Conservation (phyloP, 2,888 invertebrate genomes). For the Eupithecia tripunctaria region DNA sequence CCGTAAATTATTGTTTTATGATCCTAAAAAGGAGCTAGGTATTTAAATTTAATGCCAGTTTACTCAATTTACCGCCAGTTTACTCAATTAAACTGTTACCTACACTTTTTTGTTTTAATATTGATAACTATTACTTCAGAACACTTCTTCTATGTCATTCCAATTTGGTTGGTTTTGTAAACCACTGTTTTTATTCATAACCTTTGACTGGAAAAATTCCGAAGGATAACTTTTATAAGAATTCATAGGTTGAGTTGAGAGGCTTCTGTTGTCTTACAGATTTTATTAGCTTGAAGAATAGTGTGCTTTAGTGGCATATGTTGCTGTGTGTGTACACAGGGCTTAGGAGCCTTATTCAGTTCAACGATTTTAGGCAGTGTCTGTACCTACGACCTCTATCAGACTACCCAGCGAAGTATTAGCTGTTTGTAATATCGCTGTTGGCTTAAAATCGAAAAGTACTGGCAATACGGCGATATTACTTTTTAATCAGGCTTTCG, state of each 20-base stretch:
- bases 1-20: no score
- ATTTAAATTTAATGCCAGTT: no score
- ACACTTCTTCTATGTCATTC: no score
- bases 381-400: not conserved
- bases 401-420: not conserved
- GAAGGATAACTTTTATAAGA: not conserved
- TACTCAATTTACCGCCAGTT: no score
- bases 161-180: not conserved
- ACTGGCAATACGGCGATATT: constrained; percentile 10
- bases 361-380: not conserved
- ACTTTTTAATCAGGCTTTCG: constrained; percentile 17
- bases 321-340: no score
- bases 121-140: not conserved
- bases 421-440: constrained; percentile 7
- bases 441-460: constrained; percentile 7
- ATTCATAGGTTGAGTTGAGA: not conserved
- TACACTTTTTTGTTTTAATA: not conserved
- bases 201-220: not conserved
- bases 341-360: not conserved
- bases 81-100: no score
- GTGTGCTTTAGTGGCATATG: not conserved
- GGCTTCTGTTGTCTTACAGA: not conserved
- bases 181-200: no score
- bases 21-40: no score
- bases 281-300: not conserved